Evolutionary conservation across 2,888 invertebrate genomes (phyloP), one percentile per base, ranked within the genome.

Genomic region (Thymelicus sylvestris): DNA sequence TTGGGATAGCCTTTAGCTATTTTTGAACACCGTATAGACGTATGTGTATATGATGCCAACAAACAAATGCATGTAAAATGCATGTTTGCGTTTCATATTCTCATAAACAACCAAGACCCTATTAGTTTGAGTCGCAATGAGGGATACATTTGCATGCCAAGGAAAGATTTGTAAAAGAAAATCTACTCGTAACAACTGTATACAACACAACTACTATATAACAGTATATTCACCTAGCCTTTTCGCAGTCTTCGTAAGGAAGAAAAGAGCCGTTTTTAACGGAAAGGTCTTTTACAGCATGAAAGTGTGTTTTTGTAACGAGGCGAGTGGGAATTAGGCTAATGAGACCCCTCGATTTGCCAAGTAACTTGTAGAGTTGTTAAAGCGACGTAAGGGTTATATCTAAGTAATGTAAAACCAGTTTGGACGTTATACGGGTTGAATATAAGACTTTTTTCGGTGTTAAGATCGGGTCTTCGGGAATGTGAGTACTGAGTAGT

Each of bases 311-410:
- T 55, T 55, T 55, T 24, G 55, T 41, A 59, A 59, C 44, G 66
- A 55, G 66, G 8, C 24, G 59, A 67, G 59, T 59, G 13, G 59
- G 38, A 67, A 67, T 67, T 67, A 67, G 67, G 67, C 48, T 67
- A 67, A 67, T 67, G 67, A 67, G 39, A 39, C 60, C 31, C 67
- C 67, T 67, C 47, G 47, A 67, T 60, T 67, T 60, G 60, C 67
- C 47, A 50, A 67, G 60, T 60, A 31, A 67, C 60, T 50, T 60
- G 50, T 48, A 50, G n/a, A 55, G 38, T 59, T 38, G 38, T 13
- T 59, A 13, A 12, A 39, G n/a, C 5, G 10, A 24, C 52, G 52
- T 52, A 57, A 39, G 19, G 67, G 60, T 60, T 65, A 55, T 59
- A 12, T 67, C 38, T 60, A 60, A 67, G 38, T 55, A 24, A 24